These are phyloP conservation scores for Miniopterus natalensis DNA, from an alignment of 2,113 vertebrate species.

Conservation along the genomic window DNA sequence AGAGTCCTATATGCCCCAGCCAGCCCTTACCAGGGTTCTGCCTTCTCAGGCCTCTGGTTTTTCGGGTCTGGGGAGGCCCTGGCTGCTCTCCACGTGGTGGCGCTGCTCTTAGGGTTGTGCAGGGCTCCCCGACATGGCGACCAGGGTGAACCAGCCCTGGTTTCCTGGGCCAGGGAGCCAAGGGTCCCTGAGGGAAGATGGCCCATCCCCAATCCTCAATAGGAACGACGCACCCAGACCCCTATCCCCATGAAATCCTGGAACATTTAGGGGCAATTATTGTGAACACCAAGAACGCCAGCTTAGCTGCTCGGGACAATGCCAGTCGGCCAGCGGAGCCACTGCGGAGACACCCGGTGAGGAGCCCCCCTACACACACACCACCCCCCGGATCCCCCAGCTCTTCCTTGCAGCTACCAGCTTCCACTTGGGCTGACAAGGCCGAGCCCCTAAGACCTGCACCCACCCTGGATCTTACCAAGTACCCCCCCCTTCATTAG, in stretches of 20 bases:
- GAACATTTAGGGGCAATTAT: slow-evolving; percentile 79
- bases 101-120: slow-evolving; percentile 85
- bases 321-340: slow-evolving; percentile 89
- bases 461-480: too few relatives aligned
- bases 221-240: not conserved
- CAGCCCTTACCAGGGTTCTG: slow-evolving; percentile 83
- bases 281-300: slow-evolving; percentile 94
- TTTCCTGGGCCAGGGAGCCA: not conserved
- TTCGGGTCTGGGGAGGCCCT: slow-evolving; percentile 61
- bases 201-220: not conserved
- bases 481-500: not conserved
- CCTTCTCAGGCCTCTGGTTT: slow-evolving; percentile 55
- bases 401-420: too few relatives aligned
- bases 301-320: slow-evolving; percentile 93
- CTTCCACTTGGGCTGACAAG: not conserved
- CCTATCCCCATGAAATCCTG: too few relatives aligned
- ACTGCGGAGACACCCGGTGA: slow-evolving; percentile 37
- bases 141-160: not conserved
- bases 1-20: not conserved
- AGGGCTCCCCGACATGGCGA: not conserved
- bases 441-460: not conserved
- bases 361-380: not conserved
- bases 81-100: slow-evolving; percentile 88
- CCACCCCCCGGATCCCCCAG: not conserved
- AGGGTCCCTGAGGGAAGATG: not conserved